Conservation (phyloP, 1,140 invertebrate genomes). For the Lepidurus packardi region DNA sequence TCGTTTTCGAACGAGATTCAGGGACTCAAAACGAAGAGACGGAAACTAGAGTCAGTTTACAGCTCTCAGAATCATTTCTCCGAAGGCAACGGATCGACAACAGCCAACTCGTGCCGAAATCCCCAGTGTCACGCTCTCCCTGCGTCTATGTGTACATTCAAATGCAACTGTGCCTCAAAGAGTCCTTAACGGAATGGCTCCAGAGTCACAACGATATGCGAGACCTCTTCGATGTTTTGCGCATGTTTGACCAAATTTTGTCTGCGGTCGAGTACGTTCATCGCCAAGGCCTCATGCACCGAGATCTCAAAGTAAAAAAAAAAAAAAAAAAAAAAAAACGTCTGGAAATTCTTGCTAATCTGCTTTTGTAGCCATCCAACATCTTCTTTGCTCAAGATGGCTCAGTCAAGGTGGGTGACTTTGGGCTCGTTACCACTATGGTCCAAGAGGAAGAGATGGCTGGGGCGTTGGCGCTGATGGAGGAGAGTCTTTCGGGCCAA, state of each 20-base stretch:
- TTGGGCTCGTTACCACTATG: slow-evolving; percentile 86
- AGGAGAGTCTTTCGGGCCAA: background rate
- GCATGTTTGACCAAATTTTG: slow-evolving; percentile 87
- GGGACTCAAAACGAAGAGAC: background rate
- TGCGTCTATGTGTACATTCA: slow-evolving; percentile 83
- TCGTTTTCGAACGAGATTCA: background rate
- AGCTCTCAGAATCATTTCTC: background rate
- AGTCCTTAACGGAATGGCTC: slow-evolving; percentile 88
- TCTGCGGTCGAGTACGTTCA: slow-evolving; percentile 93
- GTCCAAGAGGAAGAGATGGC: slow-evolving; percentile 54
- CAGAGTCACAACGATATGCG: slow-evolving; percentile 45
- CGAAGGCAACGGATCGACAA: too few species aligned
- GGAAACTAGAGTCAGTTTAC: background rate
- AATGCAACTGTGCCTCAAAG: slow-evolving; percentile 88
- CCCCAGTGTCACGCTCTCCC: background rate
- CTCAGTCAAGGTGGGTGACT: slow-evolving; percentile 91
- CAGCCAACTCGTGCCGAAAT: background rate
- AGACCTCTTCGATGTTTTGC: slow-evolving; percentile 53
- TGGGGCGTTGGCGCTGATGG: slow-evolving; percentile 27
- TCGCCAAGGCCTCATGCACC: slow-evolving; percentile 79
- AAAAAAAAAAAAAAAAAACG: slow-evolving; percentile 45
- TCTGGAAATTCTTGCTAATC: background rate
- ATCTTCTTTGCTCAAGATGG: slow-evolving; percentile 90
- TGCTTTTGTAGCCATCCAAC: slow-evolving; percentile 71
- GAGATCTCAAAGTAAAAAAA: slow-evolving; percentile 76